These are phyloP conservation scores for Desmophyllum pertusum DNA, from an alignment of 92 coral and sea anemone species.

Conservation along the genomic window DNA sequence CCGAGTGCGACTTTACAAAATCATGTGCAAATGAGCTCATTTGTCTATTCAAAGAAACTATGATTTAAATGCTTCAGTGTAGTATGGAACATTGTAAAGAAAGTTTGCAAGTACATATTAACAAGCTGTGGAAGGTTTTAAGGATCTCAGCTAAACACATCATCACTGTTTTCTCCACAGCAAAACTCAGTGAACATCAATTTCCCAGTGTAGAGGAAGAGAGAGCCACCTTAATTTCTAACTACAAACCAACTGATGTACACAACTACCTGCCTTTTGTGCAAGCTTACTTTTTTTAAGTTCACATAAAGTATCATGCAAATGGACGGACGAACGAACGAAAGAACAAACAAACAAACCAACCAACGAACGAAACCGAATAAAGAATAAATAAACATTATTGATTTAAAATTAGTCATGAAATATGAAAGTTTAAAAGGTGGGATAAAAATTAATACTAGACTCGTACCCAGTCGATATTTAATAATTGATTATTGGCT, in stretches of 20 bases:
- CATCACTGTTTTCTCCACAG: constrained; percentile 12
- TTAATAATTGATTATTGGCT: no score
- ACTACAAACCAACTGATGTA: constrained; percentile 34
- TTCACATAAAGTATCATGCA: neutral
- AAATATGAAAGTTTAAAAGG: no score
- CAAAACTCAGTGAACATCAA: constrained; percentile 24
- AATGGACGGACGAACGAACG: neutral
- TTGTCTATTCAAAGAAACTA: no score
- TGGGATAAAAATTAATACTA: no score
- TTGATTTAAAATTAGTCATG: neutral
- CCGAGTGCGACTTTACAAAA: no score
- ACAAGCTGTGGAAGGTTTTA: neutral
- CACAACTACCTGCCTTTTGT: constrained; percentile 29
- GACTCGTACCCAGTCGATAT: no score
- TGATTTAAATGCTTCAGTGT: no score
- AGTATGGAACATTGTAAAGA: no score
- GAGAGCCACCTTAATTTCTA: constrained; percentile 25
- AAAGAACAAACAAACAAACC: no score
- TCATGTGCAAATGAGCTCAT: no score
- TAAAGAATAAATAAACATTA: neutral
- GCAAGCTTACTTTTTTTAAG: constrained; percentile 41
- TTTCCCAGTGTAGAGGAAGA: constrained; percentile 32
- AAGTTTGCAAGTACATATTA: neutral
- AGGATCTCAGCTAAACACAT: neutral
- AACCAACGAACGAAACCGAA: neutral